phyloP scores from a whole-genome alignment of 2,797 vertebrate species.

The Macrochelys suwanniensis region DNA sequence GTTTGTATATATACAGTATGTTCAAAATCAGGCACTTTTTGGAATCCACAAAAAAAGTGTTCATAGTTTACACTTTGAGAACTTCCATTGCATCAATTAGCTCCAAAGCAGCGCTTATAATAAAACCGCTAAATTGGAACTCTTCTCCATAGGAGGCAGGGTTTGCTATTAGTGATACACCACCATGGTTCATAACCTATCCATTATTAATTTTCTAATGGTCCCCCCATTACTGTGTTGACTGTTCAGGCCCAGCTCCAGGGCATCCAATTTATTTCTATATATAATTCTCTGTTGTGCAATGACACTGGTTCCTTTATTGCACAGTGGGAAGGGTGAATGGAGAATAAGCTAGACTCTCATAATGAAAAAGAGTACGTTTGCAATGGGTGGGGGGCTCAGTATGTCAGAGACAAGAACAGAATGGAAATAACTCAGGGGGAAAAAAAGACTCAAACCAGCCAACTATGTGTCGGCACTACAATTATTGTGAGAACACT shows the following conservation, averaged over 20 bases:
- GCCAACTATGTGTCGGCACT: not conserved
- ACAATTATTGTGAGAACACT: not conserved
- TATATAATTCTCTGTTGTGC: not conserved
- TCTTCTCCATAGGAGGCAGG: not conserved
- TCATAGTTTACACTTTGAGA: not conserved
- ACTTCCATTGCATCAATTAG: not conserved
- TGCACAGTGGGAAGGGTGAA: not conserved
- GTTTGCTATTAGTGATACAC: not conserved
- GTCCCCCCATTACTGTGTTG: not conserved
- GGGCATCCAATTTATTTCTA: not conserved
- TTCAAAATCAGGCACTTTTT: not conserved
- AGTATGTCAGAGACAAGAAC: not conserved
- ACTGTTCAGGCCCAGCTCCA: not conserved
- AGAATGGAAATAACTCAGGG: not conserved
- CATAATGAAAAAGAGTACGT: not conserved
- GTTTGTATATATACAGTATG: not conserved
- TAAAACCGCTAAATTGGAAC: not conserved
- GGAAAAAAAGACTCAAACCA: not conserved
- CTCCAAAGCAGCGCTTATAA: not conserved
- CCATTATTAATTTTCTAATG: not conserved
- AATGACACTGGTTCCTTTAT: not conserved
- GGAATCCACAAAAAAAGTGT: not conserved
- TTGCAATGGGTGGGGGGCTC: not conserved
- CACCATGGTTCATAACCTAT: not conserved
- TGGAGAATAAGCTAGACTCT: not conserved